phyloP scores from a whole-genome alignment of 2,888 invertebrate species.

The Pristionchus arcanus region DNA sequence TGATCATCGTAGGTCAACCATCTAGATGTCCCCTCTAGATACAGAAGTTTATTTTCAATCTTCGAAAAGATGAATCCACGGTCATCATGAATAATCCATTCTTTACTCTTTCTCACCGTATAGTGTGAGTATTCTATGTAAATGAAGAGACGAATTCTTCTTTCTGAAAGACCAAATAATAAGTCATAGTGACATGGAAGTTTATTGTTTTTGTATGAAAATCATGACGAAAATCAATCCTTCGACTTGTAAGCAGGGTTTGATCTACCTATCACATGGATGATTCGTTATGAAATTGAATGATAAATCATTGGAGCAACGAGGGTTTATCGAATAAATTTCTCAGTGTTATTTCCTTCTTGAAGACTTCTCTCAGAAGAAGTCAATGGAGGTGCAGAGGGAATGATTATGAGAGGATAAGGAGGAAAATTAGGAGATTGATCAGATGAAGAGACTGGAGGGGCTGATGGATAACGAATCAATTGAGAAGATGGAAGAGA shows the following conservation, averaged over 20 bases:
- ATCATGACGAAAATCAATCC: background rate
- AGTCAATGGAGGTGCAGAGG: conserved; percentile 11
- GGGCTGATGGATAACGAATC: background rate
- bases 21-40: too few species aligned
- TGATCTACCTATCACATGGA: background rate
- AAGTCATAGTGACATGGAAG: too few species aligned
- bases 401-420: conserved; percentile 17
- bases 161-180: too few species aligned
- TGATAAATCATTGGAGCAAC: background rate
- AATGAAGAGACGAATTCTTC: too few species aligned
- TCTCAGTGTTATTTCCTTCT: background rate
- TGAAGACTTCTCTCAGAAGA: background rate
- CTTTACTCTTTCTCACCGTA: too few species aligned
- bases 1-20: background rate
- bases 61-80: too few species aligned
- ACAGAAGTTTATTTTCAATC: background rate
- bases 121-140: too few species aligned
- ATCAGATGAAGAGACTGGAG: background rate
- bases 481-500: background rate
- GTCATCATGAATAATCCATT: too few species aligned
- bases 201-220: background rate
- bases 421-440: background rate
- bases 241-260: background rate
- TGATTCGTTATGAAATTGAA: background rate
- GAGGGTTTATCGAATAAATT: background rate